These are phyloP conservation scores for Alsophila aescularia DNA, from an alignment of 2,888 invertebrate genomes.

Conservation along the genomic window DNA sequence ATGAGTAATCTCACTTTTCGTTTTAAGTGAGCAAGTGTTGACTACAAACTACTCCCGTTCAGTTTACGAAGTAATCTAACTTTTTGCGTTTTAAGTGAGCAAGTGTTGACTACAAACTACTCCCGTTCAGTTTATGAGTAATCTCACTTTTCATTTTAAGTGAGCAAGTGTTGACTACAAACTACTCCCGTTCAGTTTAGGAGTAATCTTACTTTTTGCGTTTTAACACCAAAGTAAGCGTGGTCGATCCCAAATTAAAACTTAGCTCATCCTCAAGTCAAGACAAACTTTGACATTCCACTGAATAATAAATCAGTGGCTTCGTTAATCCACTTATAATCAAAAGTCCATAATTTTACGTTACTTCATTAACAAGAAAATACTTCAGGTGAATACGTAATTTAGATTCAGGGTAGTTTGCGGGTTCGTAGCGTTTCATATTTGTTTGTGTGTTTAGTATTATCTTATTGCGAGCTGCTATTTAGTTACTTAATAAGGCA, in stretches of 20 bases:
- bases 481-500: no score
- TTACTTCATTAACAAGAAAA: slow-evolving; percentile 29
- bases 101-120: no score
- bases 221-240: background rate
- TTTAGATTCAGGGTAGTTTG: slow-evolving; percentile 35
- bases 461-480: no score
- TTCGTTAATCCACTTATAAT: slow-evolving; percentile 52
- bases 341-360: slow-evolving; percentile 41
- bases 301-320: slow-evolving; percentile 52
- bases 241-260: slow-evolving; percentile 43
- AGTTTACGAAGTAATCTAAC: no score
- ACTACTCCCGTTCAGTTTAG: background rate
- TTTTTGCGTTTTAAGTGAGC: no score
- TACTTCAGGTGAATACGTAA: slow-evolving; percentile 42
- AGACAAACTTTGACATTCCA: slow-evolving; percentile 36
- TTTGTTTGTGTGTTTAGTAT: slow-evolving; percentile 34
- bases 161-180: background rate
- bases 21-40: no score
- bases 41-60: no score
- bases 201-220: background rate
- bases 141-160: background rate
- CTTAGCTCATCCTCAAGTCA: slow-evolving; percentile 46
- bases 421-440: slow-evolving; percentile 47
- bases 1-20: no score
- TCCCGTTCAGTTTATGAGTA: no score